Evolutionary conservation across 2,797 vertebrate genomes (phyloP).

Genomic region (Esox masquinongy): DNA sequence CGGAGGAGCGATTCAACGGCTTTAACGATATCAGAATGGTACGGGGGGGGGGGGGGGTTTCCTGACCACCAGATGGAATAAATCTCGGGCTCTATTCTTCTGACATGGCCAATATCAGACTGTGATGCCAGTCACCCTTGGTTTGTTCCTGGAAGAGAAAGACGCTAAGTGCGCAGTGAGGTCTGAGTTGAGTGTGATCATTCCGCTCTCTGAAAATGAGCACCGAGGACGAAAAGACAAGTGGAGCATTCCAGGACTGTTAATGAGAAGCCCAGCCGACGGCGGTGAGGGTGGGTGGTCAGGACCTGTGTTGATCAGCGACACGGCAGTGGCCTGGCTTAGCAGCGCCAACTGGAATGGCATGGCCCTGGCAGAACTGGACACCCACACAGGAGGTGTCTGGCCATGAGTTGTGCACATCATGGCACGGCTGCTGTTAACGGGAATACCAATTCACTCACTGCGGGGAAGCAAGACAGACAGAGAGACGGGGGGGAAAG

Average conservation of each 20-base stretch:
- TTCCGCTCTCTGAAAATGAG: constrained; percentile 32
- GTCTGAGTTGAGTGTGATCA: neutral
- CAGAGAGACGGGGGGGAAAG: neutral
- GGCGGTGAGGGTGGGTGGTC: constrained; percentile 30
- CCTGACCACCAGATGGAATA: constrained; percentile 56
- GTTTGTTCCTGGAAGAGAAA: constrained; percentile 49
- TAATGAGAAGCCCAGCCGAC: constrained; percentile 65
- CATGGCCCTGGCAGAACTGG: neutral
- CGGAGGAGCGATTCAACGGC: constrained; percentile 30
- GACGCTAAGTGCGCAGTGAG: neutral
- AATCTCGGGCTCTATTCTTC: constrained; percentile 50
- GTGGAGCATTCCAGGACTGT: constrained; percentile 38
- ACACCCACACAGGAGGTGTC: constrained; percentile 9
- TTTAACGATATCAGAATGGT: constrained; percentile 54
- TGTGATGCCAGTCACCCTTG: constrained; percentile 39
- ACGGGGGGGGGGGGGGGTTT: constrained; percentile 15
- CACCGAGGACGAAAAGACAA: constrained; percentile 22
- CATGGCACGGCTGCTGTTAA: constrained; percentile 44
- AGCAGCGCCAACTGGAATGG: constrained; percentile 43
- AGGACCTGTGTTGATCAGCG: constrained; percentile 43
- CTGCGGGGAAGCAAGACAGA: constrained; percentile 12
- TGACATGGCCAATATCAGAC: constrained; percentile 48
- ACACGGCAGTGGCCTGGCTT: constrained; percentile 13
- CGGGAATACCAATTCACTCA: constrained; percentile 49
- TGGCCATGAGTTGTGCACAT: constrained; percentile 35